Evolutionary conservation across 2,888 invertebrate genomes (phyloP).

Genomic region (Aelia acuminata): DNA sequence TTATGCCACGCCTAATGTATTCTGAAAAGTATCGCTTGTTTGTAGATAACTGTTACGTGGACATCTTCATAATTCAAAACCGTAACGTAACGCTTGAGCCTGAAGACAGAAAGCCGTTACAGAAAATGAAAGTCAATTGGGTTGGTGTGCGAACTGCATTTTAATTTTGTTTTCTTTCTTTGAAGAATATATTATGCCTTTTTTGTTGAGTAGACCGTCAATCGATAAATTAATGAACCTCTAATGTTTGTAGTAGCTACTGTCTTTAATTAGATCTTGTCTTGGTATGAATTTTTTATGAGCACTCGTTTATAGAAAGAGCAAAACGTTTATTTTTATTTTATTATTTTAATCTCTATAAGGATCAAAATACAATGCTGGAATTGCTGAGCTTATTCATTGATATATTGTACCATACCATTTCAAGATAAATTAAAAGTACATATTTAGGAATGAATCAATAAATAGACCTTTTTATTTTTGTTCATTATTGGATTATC

Average conservation of each 20-base stretch:
- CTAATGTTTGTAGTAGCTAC: conserved; percentile 19
- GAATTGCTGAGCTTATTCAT: too few relatives aligned
- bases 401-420: too few relatives aligned
- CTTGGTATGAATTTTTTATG: background rate
- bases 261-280: conserved; percentile 2
- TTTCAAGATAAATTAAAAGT: too few relatives aligned
- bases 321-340: background rate
- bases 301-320: background rate
- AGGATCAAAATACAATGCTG: too few relatives aligned
- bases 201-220: background rate
- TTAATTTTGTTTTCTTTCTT: conserved; percentile 47
- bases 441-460: too few relatives aligned
- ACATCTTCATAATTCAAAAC: background rate
- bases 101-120: conserved; percentile 35
- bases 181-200: conserved; percentile 34
- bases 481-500: too few relatives aligned
- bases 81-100: background rate
- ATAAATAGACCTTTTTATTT: too few relatives aligned
- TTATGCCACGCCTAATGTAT: background rate
- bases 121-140: conserved; percentile 48
- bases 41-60: conserved; percentile 3
- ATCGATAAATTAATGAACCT: conserved; percentile 22
- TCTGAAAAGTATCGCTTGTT: background rate
- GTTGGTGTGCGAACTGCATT: conserved; percentile 34
- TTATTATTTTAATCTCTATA: too few relatives aligned